phyloP scores from a whole-genome alignment of 2,797 vertebrate genomes.

The Syngnathus rostellatus region DNA sequence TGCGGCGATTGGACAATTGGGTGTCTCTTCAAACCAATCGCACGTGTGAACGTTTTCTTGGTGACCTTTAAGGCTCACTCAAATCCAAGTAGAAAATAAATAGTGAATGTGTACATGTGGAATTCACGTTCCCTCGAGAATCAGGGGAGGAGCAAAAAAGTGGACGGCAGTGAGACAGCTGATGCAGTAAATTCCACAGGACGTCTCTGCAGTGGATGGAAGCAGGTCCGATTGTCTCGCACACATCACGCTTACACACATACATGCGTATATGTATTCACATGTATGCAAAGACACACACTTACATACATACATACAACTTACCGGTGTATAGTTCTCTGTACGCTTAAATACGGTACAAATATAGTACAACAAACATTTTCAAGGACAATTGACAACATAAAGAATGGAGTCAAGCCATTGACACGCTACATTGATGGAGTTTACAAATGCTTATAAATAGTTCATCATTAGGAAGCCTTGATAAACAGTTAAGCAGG shows the following conservation, averaged over 20 bases:
- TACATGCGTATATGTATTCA: conserved; percentile 14
- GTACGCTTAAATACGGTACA: background rate
- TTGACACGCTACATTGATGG: background rate
- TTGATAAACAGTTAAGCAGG: background rate
- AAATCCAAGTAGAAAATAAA: background rate
- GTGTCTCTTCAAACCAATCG: conserved; percentile 21
- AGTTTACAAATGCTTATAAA: background rate
- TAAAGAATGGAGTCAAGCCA: background rate
- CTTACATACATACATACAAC: conserved; percentile 14
- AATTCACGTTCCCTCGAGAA: background rate
- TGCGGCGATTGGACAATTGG: conserved; percentile 46
- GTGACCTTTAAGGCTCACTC: background rate
- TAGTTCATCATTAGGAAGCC: background rate
- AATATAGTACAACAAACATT: conserved; percentile 23
- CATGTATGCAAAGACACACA: background rate
- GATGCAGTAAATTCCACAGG: conserved; percentile 34
- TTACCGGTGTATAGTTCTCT: background rate
- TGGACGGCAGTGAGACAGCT: conserved; percentile 68
- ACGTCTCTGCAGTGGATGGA: conserved; percentile 17
- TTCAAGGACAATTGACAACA: conserved; percentile 32
- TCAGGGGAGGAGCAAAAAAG: conserved; percentile 2
- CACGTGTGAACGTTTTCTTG: conserved; percentile 17
- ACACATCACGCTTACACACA: conserved; percentile 29
- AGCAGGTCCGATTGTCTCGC: conserved; percentile 60
- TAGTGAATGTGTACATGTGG: background rate